A percentile compares a stretch with the other conserved stretches of the same genome.
Evolutionary conservation across 2,113 vertebrate genomes (phyloP).

Genomic region (Cariama cristata): DNA sequence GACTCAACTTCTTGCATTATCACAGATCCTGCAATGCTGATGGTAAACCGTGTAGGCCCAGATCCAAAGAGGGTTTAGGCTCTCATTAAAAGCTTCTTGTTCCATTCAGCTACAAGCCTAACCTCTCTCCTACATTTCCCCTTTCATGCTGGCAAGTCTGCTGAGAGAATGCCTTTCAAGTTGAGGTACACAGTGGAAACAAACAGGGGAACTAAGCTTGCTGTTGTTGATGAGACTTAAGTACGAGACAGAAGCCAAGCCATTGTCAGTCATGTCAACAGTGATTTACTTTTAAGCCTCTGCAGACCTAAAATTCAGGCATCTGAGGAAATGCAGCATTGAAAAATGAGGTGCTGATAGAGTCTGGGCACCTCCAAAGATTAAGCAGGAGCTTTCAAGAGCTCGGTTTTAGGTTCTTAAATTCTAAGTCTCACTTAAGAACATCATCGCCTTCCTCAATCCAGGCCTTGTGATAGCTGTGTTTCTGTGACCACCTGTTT

Average conservation of each 20-base stretch:
- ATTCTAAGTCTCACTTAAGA: conserved; percentile 37
- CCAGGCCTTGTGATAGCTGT: background rate
- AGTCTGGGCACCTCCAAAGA: conserved; percentile 33
- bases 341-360: conserved; percentile 51
- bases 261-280: conserved; percentile 47
- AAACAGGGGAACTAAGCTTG: background rate
- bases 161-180: conserved; percentile 19
- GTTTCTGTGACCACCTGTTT: background rate
- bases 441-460: background rate
- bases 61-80: background rate
- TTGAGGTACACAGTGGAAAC: background rate
- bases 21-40: background rate
- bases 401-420: conserved; percentile 20
- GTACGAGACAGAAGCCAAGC: conserved; percentile 1
- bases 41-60: background rate
- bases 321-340: background rate
- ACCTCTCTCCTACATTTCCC: background rate
- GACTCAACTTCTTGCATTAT: background rate
- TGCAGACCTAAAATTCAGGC: conserved; percentile 31
- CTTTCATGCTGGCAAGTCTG: background rate
- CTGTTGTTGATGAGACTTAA: conserved; percentile 21
- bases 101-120: background rate
- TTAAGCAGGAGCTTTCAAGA: conserved; percentile 35
- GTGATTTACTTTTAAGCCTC: conserved; percentile 35
- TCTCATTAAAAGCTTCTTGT: background rate